phyloP scores from a whole-genome alignment of 2,113 vertebrate genomes.

The Prietella phreatophila region DNA sequence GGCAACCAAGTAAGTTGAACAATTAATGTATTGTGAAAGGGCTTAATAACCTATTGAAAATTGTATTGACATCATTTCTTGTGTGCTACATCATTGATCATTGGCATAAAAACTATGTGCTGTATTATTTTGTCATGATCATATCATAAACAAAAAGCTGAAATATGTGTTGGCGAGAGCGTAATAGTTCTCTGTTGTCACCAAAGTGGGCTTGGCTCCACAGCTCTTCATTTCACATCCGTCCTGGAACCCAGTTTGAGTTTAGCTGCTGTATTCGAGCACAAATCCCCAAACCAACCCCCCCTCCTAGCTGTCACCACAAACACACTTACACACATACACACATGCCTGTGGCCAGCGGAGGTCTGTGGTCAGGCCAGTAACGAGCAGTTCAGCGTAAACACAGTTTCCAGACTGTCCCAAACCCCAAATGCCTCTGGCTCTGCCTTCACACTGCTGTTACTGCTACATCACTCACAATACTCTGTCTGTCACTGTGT shows the following conservation, averaged over 20 bases:
- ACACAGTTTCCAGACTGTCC: slow-evolving; percentile 72
- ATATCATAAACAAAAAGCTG: slow-evolving; percentile 19
- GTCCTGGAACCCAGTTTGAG: slow-evolving; percentile 47
- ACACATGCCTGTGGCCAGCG: slow-evolving; percentile 74
- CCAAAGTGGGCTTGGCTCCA: slow-evolving; percentile 13
- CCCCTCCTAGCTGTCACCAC: slow-evolving; percentile 38
- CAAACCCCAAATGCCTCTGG: slow-evolving; percentile 55
- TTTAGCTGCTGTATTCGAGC: slow-evolving; percentile 41
- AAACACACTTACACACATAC: slow-evolving; percentile 58
- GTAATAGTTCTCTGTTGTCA: background rate
- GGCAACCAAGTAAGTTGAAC: slow-evolving; percentile 14
- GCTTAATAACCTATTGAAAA: slow-evolving; percentile 12
- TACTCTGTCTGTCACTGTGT: slow-evolving; percentile 38
- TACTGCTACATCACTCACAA: slow-evolving; percentile 47
- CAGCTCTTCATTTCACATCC: slow-evolving; percentile 33
- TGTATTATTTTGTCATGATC: background rate
- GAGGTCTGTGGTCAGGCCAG: slow-evolving; percentile 72
- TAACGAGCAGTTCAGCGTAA: slow-evolving; percentile 68
- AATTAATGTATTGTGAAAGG: slow-evolving; percentile 13
- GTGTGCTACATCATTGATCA: background rate
- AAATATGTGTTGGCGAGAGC: background rate
- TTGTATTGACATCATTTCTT: background rate
- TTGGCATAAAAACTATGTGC: background rate
- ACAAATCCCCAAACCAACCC: slow-evolving; percentile 25
- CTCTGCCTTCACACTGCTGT: slow-evolving; percentile 43